These are phyloP conservation scores for Pempheris klunzingeri DNA, from an alignment of 2,797 vertebrate species.

Conservation along the genomic window DNA sequence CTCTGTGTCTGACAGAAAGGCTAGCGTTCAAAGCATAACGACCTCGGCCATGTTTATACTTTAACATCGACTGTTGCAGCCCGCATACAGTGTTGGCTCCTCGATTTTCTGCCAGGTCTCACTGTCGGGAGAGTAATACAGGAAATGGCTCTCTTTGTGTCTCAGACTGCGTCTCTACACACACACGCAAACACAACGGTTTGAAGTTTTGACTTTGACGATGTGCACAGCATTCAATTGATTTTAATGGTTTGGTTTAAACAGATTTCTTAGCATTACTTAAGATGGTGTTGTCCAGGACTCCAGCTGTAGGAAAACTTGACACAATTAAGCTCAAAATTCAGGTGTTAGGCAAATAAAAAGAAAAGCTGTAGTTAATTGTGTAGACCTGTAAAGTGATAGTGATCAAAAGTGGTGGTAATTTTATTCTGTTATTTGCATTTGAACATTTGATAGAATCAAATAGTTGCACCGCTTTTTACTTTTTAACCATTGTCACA, in stretches of 20 bases:
- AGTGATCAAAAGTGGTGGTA: background rate
- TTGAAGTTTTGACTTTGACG: background rate
- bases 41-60: conserved; percentile 64
- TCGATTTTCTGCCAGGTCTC: conserved; percentile 52
- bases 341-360: background rate
- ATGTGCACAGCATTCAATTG: background rate
- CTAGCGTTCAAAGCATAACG: conserved; percentile 56
- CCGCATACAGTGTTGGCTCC: conserved; percentile 52
- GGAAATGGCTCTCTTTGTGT: conserved; percentile 48
- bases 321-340: background rate
- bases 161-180: background rate
- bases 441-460: too few species aligned
- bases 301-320: background rate
- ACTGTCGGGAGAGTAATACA: conserved; percentile 40
- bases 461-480: too few species aligned
- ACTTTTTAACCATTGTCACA: too few species aligned
- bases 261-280: background rate
- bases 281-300: background rate
- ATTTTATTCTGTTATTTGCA: conserved; percentile 12
- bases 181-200: background rate
- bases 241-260: background rate
- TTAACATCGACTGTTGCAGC: conserved; percentile 54
- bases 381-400: background rate
- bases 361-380: background rate
- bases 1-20: conserved; percentile 52